Conservation (phyloP, 2,113 vertebrate genomes). For the Trematocara variabile region DNA sequence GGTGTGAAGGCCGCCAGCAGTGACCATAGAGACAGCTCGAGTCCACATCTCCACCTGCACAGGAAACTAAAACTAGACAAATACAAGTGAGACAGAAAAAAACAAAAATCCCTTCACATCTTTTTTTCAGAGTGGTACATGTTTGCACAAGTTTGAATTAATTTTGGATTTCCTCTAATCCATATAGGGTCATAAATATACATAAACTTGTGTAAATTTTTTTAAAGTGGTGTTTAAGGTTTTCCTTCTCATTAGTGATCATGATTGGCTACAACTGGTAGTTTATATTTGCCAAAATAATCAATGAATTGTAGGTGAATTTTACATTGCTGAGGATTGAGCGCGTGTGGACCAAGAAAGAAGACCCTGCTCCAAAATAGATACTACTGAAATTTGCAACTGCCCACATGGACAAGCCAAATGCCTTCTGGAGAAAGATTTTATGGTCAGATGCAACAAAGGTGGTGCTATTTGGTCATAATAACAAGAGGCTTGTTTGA, state of each 20-base stretch:
- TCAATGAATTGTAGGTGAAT: background rate
- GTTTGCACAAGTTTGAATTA: background rate
- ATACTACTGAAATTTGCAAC: background rate
- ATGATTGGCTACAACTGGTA: background rate
- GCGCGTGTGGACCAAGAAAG: background rate
- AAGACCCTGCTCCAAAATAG: background rate
- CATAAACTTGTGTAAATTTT: background rate
- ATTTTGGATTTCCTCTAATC: background rate
- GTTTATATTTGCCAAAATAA: background rate
- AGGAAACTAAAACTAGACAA: background rate
- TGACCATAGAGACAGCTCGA: background rate
- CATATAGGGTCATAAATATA: background rate
- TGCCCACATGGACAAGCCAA: background rate
- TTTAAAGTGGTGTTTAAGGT: background rate
- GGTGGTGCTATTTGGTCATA: no score
- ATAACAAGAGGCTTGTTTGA: no score
- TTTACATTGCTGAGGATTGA: background rate
- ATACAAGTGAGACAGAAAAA: background rate
- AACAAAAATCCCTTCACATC: background rate
- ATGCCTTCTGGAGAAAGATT: no score
- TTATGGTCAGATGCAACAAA: no score
- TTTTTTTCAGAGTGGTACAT: background rate
- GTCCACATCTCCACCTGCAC: background rate
- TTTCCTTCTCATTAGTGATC: background rate
- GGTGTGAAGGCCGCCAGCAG: background rate